These are phyloP conservation scores for Sylvia borin DNA, from an alignment of 2,797 vertebrate genomes.

Conservation along the genomic window DNA sequence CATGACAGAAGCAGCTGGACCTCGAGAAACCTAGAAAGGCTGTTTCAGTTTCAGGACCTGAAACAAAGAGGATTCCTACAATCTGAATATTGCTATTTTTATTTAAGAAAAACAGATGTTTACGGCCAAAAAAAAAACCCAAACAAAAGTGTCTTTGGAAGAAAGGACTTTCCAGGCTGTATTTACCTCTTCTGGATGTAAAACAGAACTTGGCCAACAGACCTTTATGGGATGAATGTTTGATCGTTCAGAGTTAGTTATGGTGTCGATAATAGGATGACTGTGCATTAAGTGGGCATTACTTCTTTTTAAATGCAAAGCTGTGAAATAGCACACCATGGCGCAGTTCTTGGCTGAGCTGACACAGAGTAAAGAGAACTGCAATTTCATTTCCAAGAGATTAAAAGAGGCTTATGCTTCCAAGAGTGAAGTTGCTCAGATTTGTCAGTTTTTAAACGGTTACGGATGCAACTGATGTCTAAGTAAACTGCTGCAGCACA, in stretches of 20 bases:
- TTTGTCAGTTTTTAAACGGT: conserved; percentile 42
- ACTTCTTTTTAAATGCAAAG: conserved; percentile 36
- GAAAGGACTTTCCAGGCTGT: background rate
- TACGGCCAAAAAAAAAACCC: background rate
- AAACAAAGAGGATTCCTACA: background rate
- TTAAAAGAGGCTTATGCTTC: conserved; percentile 41
- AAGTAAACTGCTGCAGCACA: conserved; percentile 27
- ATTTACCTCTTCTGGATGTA: background rate
- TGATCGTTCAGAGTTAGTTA: background rate
- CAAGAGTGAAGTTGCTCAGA: conserved; percentile 42
- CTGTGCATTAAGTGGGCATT: conserved; percentile 24
- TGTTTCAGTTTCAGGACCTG: background rate
- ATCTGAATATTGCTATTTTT: background rate
- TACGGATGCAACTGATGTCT: background rate
- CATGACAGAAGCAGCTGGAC: background rate
- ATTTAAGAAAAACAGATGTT: background rate
- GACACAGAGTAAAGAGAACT: background rate
- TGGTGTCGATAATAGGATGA: background rate
- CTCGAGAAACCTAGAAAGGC: background rate
- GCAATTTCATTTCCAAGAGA: background rate
- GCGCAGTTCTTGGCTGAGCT: conserved; percentile 35
- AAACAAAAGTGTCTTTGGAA: background rate
- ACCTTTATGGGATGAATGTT: background rate
- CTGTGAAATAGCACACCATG: background rate
- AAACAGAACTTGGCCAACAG: background rate